phyloP scores from a whole-genome alignment of 2,797 vertebrate species.

The Cynopterus sphinx region DNA sequence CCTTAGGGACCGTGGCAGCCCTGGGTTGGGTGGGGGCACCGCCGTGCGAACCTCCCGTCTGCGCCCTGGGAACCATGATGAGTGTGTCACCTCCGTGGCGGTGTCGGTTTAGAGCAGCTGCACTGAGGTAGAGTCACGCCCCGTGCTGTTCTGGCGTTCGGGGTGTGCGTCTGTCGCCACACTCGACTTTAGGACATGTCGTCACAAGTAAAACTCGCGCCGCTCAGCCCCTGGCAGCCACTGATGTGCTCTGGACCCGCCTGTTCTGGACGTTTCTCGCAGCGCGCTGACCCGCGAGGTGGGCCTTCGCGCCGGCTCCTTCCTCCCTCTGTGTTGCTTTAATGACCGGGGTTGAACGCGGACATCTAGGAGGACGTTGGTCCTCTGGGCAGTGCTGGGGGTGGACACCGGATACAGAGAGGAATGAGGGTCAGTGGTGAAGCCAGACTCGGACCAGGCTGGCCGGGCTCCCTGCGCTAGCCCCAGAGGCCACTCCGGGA shows the following conservation, averaged over 20 bases:
- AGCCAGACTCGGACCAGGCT: neutral
- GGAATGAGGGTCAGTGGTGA: neutral
- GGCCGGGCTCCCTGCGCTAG: neutral
- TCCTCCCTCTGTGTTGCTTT: too few species aligned
- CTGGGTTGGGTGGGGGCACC: neutral
- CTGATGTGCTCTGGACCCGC: too few species aligned
- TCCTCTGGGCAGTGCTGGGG: neutral
- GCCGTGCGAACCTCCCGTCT: accelerated
- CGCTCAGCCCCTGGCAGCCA: neutral
- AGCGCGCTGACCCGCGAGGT: accelerated
- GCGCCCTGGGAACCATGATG: neutral
- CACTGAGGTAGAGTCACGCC: accelerated
- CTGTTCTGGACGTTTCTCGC: neutral
- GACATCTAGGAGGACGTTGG: neutral
- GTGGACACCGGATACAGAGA: neutral
- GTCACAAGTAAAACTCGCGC: neutral
- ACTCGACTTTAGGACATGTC: neutral
- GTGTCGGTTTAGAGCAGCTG: neutral
- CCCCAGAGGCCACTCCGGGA: neutral
- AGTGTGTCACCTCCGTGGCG: accelerated
- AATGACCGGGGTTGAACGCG: neutral
- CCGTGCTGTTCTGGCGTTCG: accelerated
- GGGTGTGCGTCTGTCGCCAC: accelerated
- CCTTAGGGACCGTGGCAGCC: neutral
- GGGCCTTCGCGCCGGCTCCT: neutral